phyloP scores from a whole-genome alignment of 2,888 invertebrate species.

The Torymus auratus region DNA sequence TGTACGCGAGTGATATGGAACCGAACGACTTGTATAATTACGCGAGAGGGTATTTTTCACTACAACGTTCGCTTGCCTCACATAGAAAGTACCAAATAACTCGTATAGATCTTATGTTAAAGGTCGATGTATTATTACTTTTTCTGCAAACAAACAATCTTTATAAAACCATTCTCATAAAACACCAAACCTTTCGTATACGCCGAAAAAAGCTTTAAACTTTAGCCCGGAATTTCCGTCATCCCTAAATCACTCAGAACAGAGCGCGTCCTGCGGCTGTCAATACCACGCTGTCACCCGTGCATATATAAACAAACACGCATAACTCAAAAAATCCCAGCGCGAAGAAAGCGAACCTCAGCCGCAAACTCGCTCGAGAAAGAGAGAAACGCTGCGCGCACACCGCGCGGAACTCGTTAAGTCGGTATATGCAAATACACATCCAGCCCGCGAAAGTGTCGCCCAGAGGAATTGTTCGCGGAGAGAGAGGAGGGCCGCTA shows the following conservation, averaged over 20 bases:
- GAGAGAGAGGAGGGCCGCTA: neutral
- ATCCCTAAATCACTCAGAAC: neutral
- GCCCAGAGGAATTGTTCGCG: slow-evolving; percentile 35
- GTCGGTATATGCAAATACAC: slow-evolving; percentile 53
- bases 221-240: neutral
- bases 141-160: too few species aligned
- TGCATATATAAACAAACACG: neutral
- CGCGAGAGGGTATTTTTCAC: neutral
- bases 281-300: neutral
- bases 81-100: too few species aligned
- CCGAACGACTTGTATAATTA: slow-evolving; percentile 2
- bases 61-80: too few species aligned
- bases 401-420: slow-evolving; percentile 51
- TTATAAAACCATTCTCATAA: too few species aligned
- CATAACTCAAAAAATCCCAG: neutral
- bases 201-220: too few species aligned
- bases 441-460: slow-evolving; percentile 35
- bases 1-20: slow-evolving; percentile 1
- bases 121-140: too few species aligned
- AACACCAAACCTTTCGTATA: too few species aligned
- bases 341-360: neutral
- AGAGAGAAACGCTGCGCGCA: too few species aligned
- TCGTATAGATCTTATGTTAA: too few species aligned
- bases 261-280: too few species aligned
- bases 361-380: neutral